Base-by-base conservation (phyloP, 2,888 invertebrate genomes). In the Sialis lutaria region DNA sequence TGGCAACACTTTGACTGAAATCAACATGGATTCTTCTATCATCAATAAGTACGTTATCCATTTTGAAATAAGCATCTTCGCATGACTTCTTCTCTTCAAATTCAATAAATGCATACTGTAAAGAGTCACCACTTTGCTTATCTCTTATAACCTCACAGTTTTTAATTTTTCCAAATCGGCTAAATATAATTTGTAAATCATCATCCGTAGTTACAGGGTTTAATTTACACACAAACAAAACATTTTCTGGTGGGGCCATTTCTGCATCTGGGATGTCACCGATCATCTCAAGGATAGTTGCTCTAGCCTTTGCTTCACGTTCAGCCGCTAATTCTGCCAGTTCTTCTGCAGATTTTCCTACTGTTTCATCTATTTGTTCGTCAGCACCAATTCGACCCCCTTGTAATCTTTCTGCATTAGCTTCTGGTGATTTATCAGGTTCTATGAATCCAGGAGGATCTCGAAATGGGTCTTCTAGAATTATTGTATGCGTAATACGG, bases 11-110 rank as follows among this genome's bases (percentile, higher is more conserved):
- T 64, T 99, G 98, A 52, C 95, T 96, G 69, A 99, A 99, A 67
- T 99, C 98, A 1, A 99, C 98, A 68, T 98, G 98, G 58, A 99
- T 98, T 52, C 98, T 74, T 31, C 98, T 73, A 62, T 99, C 98
- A 67, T 99, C 98, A 56, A 99, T 98, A 6, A 98, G 69, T 0
- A 98, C 97, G 70, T 99, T 99, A 63, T 97, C 97, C 98, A 98
- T 99, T 71, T 98, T 98, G 59, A 98, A 95, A 65, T 90, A 99
- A 1, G 98, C 98, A 56, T 88, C 87, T 68, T 98, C 98, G 67
- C 98, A 98, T 1, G 89, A 75, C 58, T 88, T 87, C 53, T 80
- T 77, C 46, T 92, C 83, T 51, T 84, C 86, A 70, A 97, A 99
- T 64, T 98, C 98, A 49, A 99, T 88, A 63, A 99, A 99, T 0